These are phyloP conservation scores for Stigmatopora argus DNA, from an alignment of 2,113 vertebrate species.

Conservation along the genomic window DNA sequence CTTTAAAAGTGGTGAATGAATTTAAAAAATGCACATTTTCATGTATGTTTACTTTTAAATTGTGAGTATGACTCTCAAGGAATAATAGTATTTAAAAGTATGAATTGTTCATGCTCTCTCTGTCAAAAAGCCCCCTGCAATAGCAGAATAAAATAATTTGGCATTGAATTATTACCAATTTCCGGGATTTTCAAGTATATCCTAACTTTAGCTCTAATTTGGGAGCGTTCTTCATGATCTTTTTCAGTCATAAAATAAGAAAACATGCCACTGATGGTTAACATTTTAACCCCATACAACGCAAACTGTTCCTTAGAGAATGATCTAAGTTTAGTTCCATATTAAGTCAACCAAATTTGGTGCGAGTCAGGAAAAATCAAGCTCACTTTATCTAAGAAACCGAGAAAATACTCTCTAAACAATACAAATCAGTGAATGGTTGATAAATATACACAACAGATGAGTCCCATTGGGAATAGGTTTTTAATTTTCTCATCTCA, in stretches of 20 bases:
- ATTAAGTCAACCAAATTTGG: neutral
- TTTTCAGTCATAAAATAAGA: neutral
- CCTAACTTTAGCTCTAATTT: conserved; percentile 18
- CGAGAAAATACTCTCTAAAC: conserved; percentile 1
- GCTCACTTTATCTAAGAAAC: neutral
- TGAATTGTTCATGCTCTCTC: no score
- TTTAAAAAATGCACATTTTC: no score
- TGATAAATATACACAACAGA: conserved; percentile 16
- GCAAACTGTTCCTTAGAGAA: neutral
- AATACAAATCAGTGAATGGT: conserved; percentile 24
- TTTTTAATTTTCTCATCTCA: neutral
- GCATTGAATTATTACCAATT: neutral
- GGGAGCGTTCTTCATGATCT: neutral
- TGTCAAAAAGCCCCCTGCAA: no score
- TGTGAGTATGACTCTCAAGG: no score
- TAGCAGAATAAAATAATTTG: neutral
- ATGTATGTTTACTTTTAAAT: no score
- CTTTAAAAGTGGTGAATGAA: no score
- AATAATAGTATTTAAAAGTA: no score
- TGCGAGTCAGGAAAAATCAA: neutral
- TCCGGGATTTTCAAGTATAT: neutral
- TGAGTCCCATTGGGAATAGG: neutral
- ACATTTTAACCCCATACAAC: rapidly evolving
- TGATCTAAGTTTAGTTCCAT: neutral
- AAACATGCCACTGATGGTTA: neutral